phyloP scores from a whole-genome alignment of 1,140 invertebrate genomes.

The Protaetia brevitarsis region DNA sequence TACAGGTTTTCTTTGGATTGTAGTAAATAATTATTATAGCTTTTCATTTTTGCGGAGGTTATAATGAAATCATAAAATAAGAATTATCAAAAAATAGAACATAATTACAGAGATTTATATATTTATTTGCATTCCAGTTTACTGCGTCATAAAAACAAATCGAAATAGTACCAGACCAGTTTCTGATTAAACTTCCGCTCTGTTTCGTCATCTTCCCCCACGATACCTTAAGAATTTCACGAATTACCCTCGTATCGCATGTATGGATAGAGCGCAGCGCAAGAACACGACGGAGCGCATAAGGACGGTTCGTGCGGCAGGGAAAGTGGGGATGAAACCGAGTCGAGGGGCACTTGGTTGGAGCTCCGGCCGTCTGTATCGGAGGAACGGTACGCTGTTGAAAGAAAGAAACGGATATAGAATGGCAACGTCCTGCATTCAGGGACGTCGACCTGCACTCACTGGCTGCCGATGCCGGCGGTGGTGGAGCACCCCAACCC shows the following conservation, averaged over 20 bases:
- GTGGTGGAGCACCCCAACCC: slow-evolving; percentile 23
- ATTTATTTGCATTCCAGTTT: too few relatives aligned
- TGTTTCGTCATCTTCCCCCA: too few relatives aligned
- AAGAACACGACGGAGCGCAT: background rate
- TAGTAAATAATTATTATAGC: too few relatives aligned
- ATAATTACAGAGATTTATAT: too few relatives aligned
- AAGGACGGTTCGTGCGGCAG: background rate
- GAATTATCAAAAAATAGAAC: too few relatives aligned
- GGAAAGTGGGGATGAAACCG: slow-evolving; percentile 2
- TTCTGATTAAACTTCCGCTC: too few relatives aligned
- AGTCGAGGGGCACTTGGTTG: background rate
- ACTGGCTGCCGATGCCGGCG: slow-evolving; percentile 19
- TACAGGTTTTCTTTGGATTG: too few relatives aligned
- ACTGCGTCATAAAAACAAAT: too few relatives aligned
- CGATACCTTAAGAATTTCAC: background rate
- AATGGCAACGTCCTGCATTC: slow-evolving; percentile 31
- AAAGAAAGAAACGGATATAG: slow-evolving; percentile 11
- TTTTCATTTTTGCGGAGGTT: too few relatives aligned
- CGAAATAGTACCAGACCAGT: too few relatives aligned
- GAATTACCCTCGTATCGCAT: background rate
- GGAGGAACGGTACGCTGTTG: background rate
- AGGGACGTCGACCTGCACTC: slow-evolving; percentile 35
- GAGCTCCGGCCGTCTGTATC: background rate
- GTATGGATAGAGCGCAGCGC: background rate
- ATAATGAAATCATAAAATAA: too few relatives aligned